These are phyloP conservation scores for Bolborhynchus lineola DNA, from an alignment of 2,113 vertebrate genomes.

Conservation along the genomic window DNA sequence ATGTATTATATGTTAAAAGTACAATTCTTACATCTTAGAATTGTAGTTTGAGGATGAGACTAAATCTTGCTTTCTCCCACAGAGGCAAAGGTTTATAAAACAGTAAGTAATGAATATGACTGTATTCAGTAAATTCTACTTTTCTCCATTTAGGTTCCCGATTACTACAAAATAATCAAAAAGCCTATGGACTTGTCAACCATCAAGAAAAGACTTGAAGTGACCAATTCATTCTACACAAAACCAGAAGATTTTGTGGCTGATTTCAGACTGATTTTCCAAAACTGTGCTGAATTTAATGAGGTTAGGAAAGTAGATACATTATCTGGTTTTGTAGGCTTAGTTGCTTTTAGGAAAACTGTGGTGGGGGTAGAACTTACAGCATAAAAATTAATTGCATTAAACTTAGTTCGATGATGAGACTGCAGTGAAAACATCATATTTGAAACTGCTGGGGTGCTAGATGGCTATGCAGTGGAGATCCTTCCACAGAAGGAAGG, in stretches of 20 bases:
- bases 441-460: background rate
- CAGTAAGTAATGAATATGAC: background rate
- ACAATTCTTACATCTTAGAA: background rate
- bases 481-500: background rate
- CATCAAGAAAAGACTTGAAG: slow-evolving; percentile 80
- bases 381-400: background rate
- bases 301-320: slow-evolving; percentile 68
- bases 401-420: background rate
- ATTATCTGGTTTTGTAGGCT: background rate
- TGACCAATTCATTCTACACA: slow-evolving; percentile 66
- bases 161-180: slow-evolving; percentile 85
- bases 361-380: background rate
- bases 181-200: slow-evolving; percentile 84
- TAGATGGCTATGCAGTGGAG: background rate
- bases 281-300: slow-evolving; percentile 83
- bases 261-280: slow-evolving; percentile 80
- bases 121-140: background rate
- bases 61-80: background rate
- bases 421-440: background rate
- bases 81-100: background rate
- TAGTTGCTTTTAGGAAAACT: background rate
- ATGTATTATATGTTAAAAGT: background rate
- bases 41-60: background rate
- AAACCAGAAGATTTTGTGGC: slow-evolving; percentile 79
- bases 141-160: slow-evolving; percentile 72